phyloP scores from a whole-genome alignment of 2,797 vertebrate genomes.

The Muraenolepis orangiensis region DNA sequence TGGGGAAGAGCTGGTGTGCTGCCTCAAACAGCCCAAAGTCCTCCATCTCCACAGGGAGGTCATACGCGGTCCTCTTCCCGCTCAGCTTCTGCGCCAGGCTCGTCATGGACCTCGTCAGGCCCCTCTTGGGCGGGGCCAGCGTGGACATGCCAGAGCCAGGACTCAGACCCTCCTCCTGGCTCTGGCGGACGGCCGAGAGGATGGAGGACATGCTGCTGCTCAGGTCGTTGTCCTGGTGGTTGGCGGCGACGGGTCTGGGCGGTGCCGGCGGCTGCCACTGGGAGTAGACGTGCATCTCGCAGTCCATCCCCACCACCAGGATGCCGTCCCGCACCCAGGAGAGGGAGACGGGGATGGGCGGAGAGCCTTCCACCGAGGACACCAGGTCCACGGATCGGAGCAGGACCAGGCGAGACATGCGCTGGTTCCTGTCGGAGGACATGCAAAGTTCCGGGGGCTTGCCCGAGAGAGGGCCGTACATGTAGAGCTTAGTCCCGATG shows the following conservation, averaged over 20 bases:
- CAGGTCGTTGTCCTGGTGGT: constrained; percentile 69
- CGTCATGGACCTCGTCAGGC: constrained; percentile 89
- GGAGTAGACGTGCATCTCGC: constrained; percentile 99
- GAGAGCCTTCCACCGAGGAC: constrained; percentile 92
- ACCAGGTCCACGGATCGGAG: constrained; percentile 87
- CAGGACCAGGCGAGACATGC: constrained; percentile 81
- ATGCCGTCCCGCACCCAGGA: constrained; percentile 99
- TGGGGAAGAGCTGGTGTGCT: constrained; percentile 89
- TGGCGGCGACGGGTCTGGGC: constrained; percentile 46
- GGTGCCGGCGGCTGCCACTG: constrained; percentile 90
- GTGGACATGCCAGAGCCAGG: constrained; percentile 34
- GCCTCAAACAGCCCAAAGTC: constrained; percentile 97
- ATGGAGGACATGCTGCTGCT: constrained; percentile 83
- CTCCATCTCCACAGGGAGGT: constrained; percentile 88
- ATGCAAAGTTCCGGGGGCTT: constrained; percentile 84
- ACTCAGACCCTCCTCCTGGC: constrained; percentile 73
- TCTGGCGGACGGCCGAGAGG: constrained; percentile 79
- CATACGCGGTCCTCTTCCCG: constrained; percentile 85
- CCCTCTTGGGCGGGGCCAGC: constrained; percentile 77
- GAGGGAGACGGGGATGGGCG: constrained; percentile 89
- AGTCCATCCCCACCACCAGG: constrained; percentile 97
- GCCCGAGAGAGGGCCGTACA: constrained; percentile 88
- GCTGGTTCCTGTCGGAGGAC: constrained; percentile 74
- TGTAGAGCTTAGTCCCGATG: constrained; percentile 91
- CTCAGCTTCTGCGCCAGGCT: constrained; percentile 96